phyloP scores from a whole-genome alignment of 2,113 vertebrate genomes.

The Chrysochloris asiatica region DNA sequence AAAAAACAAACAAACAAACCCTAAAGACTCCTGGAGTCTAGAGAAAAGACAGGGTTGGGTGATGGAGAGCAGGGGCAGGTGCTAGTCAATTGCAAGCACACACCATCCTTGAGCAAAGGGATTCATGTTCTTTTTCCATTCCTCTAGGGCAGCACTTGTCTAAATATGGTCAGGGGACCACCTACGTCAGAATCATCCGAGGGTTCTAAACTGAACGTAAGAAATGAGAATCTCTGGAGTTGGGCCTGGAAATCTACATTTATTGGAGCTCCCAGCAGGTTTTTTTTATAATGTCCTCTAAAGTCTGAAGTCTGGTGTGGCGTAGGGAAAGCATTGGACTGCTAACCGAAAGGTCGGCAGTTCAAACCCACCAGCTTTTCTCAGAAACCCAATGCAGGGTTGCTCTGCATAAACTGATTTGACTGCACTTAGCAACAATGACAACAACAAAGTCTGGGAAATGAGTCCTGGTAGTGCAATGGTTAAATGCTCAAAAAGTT shows the following conservation, averaged over 20 bases:
- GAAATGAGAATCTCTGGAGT: not conserved
- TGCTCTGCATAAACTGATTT: too few species aligned
- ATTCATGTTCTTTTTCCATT: not conserved
- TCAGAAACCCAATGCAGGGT: too few species aligned
- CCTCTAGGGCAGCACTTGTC: not conserved
- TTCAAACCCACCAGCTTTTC: not conserved
- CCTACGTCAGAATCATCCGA: fast-evolving
- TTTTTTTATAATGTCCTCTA: too few species aligned
- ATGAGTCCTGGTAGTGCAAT: too few species aligned
- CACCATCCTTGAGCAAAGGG: fast-evolving
- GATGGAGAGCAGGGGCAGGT: not conserved
- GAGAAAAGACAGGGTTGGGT: fast-evolving
- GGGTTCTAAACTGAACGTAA: not conserved
- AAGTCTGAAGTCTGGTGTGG: not conserved
- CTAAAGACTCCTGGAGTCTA: fast-evolving
- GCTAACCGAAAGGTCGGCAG: not conserved
- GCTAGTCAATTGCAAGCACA: fast-evolving
- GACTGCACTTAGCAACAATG: too few species aligned
- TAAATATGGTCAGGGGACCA: not conserved
- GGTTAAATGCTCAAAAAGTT: too few species aligned
- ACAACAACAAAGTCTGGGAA: too few species aligned
- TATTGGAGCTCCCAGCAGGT: not conserved
- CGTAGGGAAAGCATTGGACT: not conserved
- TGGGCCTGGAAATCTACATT: not conserved
- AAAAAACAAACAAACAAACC: fast-evolving